These are phyloP conservation scores for Dynastes maya DNA, from an alignment of 2,888 invertebrate species.

Conservation along the genomic window DNA sequence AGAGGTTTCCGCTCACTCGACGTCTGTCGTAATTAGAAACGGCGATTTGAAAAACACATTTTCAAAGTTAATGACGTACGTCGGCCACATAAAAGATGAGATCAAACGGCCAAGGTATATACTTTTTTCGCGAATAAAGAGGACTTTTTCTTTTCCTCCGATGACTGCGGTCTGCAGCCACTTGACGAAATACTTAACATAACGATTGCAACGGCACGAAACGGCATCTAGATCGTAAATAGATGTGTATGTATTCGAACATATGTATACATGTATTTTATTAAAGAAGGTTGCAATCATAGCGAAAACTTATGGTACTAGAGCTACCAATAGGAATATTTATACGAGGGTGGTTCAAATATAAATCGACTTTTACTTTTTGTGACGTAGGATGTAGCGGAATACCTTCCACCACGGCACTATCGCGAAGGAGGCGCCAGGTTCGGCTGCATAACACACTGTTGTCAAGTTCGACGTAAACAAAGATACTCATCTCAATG, in stretches of 20 bases:
- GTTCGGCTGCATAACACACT: no score
- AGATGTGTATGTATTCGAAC: no score
- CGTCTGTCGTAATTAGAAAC: slow-evolving; percentile 50
- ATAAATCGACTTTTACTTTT: no score
- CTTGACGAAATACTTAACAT: slow-evolving; percentile 43
- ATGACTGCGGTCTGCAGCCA: slow-evolving; percentile 38
- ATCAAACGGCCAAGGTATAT: slow-evolving; percentile 64
- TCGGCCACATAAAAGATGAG: slow-evolving; percentile 62
- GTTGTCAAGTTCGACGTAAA: no score
- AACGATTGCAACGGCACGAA: slow-evolving; percentile 43
- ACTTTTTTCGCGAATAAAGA: slow-evolving; percentile 48
- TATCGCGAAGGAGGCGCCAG: no score
- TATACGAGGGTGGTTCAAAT: neutral
- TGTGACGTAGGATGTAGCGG: no score
- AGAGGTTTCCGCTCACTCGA: slow-evolving; percentile 50
- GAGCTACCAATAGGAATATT: slow-evolving; percentile 1
- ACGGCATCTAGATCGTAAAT: slow-evolving; percentile 15
- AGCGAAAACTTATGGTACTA: slow-evolving; percentile 4
- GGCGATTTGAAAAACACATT: slow-evolving; percentile 52
- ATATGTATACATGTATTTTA: slow-evolving; percentile 27
- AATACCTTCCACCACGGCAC: no score
- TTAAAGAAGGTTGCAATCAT: slow-evolving; percentile 16
- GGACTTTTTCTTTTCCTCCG: slow-evolving; percentile 45
- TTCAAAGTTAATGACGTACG: slow-evolving; percentile 66
- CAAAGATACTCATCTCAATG: no score